Evolutionary conservation across 2,113 vertebrate species (phyloP).

Genomic region (Poeciliopsis occidentalis): DNA sequence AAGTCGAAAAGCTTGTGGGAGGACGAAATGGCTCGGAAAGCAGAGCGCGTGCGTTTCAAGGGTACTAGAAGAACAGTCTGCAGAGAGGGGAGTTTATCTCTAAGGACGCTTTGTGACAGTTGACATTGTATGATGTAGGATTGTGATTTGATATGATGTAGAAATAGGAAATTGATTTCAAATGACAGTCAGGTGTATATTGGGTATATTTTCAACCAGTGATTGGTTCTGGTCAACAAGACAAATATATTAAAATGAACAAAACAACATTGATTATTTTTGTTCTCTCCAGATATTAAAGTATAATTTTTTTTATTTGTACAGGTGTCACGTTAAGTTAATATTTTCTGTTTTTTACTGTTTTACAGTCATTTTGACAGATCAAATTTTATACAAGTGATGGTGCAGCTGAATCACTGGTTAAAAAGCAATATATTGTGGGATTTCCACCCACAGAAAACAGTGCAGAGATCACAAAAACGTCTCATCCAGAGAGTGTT

Average conservation of each 20-base stretch:
- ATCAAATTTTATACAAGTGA: too few species aligned
- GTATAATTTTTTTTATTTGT: too few species aligned
- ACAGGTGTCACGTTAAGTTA: too few species aligned
- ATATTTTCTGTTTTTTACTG: too few species aligned
- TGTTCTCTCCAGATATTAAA: background rate
- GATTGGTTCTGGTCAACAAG: too few species aligned
- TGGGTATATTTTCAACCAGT: background rate
- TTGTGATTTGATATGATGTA: background rate
- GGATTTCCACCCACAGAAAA: too few species aligned
- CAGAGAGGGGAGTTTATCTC: conserved; percentile 32
- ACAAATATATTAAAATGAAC: too few species aligned
- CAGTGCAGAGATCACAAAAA: too few species aligned
- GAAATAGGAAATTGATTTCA: background rate
- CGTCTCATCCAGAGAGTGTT: too few species aligned
- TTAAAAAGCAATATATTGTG: too few species aligned
- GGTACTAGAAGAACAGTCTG: conserved; percentile 21
- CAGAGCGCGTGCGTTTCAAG: conserved; percentile 14
- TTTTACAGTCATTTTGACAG: too few species aligned
- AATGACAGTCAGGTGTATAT: background rate
- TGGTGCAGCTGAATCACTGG: too few species aligned
- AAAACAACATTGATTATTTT: background rate
- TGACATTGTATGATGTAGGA: conserved; percentile 1
- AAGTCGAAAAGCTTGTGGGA: conserved; percentile 21
- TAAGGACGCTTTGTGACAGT: conserved; percentile 8
- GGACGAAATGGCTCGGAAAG: conserved; percentile 17